Evolutionary conservation across 92 coral and sea anemone species (phyloP).

Genomic region (Parazoanthus swiftii): DNA sequence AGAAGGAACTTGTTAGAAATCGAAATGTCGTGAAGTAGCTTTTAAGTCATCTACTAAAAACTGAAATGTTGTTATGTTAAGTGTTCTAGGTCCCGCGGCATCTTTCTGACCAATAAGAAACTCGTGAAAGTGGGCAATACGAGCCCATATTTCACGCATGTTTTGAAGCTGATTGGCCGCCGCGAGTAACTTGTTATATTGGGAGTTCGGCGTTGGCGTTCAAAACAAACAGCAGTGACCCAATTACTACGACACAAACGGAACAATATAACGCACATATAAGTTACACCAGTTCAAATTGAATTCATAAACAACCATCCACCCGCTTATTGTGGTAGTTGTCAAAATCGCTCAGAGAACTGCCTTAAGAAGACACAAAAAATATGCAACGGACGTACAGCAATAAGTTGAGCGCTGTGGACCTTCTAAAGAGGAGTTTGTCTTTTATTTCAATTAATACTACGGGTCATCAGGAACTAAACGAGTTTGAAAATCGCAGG

Average conservation of each 20-base stretch:
- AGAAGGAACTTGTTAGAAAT: neutral
- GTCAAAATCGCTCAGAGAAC: neutral
- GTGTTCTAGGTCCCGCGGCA: neutral
- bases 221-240: neutral
- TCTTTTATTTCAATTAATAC: neutral
- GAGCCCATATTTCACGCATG: neutral
- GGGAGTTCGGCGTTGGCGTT: slow-evolving; percentile 29
- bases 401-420: slow-evolving; percentile 20
- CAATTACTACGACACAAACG: neutral
- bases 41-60: no score
- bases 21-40: neutral
- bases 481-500: slow-evolving; percentile 11
- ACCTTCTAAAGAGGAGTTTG: slow-evolving; percentile 12
- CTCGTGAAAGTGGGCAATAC: slow-evolving; percentile 1
- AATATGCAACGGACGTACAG: slow-evolving; percentile 20
- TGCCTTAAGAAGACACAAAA: neutral
- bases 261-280: slow-evolving; percentile 24
- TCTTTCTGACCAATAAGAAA: neutral
- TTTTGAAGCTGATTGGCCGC: slow-evolving; percentile 9
- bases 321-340: neutral
- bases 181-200: neutral
- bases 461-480: neutral
- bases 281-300: slow-evolving; percentile 18
- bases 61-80: neutral
- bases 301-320: slow-evolving; percentile 35